Evolutionary conservation across 1,140 invertebrate genomes (phyloP), one percentile per base, ranked within the genome.

Genomic region (Meloidogyne hapla): DNA sequence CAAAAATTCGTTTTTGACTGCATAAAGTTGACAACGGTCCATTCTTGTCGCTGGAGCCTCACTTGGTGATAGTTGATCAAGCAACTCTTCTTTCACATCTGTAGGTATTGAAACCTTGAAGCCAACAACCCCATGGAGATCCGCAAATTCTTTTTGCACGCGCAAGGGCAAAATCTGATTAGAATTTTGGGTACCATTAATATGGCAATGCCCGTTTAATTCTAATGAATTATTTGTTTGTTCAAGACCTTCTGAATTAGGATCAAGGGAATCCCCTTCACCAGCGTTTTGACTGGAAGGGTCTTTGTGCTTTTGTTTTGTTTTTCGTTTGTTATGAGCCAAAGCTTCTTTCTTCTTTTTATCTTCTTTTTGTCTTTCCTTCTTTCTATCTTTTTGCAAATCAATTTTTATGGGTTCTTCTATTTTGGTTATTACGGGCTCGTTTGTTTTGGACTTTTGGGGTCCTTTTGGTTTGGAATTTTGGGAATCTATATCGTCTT

Each of bases 61-160:
- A n/a, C 70, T 26, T 8, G 80, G 81, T 0, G 79, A 74, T 6
- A 84, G 12, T n/a, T 83, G 83, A n/a, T 85, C 83, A 23, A 84
- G 75, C 9, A 85, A 71, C 28, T 65, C 75, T 38, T 86, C 85
- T 28, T 81, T 71, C 2, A 75, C 70, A 68, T 86, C 85, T 13
- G 78, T 79, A 21, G 84, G 79, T 12, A 86, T 66, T 15, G 85
- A 64, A 23, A 77, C 68, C 23, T 71, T 76, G 5, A 86, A 77
- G 0, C 83, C 84, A 12, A 75, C 81, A 4, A 64, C 73, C 26
- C 42, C 62, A 67, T 87, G 86, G 5, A 82, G 69, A 61, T 82
- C 74, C 40, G 80, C 80, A 69, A 87, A 86, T 15, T 86, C 83
- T 13, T 81, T 79, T 75, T 86, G 85, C n/a, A 87, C 65, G 2